phyloP scores from a whole-genome alignment of 2,797 vertebrate genomes.

The Loris lydekkerianus region DNA sequence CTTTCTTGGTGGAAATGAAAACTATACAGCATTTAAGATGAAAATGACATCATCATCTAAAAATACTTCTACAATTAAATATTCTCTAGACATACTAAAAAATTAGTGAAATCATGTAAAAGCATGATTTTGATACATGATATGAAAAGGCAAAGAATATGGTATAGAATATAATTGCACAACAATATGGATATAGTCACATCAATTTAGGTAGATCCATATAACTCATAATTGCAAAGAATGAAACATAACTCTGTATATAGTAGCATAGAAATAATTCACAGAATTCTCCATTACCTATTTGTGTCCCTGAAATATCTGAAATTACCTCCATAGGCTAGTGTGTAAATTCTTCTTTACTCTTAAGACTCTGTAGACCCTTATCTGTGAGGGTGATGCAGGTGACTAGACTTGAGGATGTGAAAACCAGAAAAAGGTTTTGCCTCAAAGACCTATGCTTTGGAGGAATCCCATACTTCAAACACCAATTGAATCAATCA shows the following conservation, averaged over 20 bases:
- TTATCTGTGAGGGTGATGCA: background rate
- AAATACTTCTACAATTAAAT: conserved; percentile 13
- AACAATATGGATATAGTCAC: background rate
- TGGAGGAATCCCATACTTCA: background rate
- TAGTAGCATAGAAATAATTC: background rate
- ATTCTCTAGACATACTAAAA: background rate
- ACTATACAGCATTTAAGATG: background rate
- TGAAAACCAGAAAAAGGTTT: background rate
- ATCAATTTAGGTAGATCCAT: background rate
- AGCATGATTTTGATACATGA: background rate
- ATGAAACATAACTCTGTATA: background rate
- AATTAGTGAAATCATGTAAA: background rate
- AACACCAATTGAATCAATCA: background rate
- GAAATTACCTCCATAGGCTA: accelerated
- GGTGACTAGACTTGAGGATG: accelerated
- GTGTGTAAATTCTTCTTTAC: background rate
- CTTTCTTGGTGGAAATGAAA: background rate
- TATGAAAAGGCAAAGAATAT: background rate
- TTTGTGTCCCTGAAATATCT: background rate
- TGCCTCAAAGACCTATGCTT: background rate
- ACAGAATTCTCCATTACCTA: background rate
- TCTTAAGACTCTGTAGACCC: background rate
- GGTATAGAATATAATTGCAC: background rate
- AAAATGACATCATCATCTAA: background rate
- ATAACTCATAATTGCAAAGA: background rate